Evolutionary conservation across 2,888 invertebrate species (phyloP), one percentile per base, ranked within the genome.

Genomic region (Pheosia gnoma): DNA sequence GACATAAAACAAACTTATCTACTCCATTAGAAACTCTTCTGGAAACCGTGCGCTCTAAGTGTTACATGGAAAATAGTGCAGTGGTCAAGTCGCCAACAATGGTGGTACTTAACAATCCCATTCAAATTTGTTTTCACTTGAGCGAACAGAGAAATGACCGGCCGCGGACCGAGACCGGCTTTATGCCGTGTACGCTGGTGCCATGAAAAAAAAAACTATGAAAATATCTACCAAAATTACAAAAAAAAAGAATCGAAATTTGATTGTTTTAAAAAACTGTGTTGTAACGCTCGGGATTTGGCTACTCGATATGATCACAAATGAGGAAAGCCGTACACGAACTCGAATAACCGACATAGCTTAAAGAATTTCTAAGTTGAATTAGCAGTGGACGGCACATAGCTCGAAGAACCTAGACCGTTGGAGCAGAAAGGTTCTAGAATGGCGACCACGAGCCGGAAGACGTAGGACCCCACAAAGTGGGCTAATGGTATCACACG

Each of bases 81-180:
- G 54, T 71, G 67, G 66, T 67, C 61, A 68, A 66, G 66, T 67
- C 61, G 67, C 60, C 65, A 59, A 80, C 78, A 81, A 80, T 75
- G 65, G 72, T 25, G 38, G 37, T 11, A 67, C 68, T 60, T 68
- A 70, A 74, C 72, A 75, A 77, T 78, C 72, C 71, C 74, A 85
- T 85, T 84, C 82, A 85, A 86, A 86, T 86, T 79, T 83, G 75
- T 86, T 82, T 82, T 82, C 87, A 86, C 81, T 85, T 75, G 77
- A 85, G 80, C 74, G 81, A 78, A 61, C 76, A 70, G 68, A 73
- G 77, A 86, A 86, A 85, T 84, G 75, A 75, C 71, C 71, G 60
- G 66, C 75, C 53, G 67, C 66, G 63, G 77, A 77, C 72, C 78
- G 75, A 67, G 72, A 75, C 74, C 37, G 53, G 53, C 53, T n/a